Percentiles rank a stretch among this genome's conserved stretches.
phyloP scores from a whole-genome alignment of 2,888 invertebrate genomes.

The Apodemia zela region DNA sequence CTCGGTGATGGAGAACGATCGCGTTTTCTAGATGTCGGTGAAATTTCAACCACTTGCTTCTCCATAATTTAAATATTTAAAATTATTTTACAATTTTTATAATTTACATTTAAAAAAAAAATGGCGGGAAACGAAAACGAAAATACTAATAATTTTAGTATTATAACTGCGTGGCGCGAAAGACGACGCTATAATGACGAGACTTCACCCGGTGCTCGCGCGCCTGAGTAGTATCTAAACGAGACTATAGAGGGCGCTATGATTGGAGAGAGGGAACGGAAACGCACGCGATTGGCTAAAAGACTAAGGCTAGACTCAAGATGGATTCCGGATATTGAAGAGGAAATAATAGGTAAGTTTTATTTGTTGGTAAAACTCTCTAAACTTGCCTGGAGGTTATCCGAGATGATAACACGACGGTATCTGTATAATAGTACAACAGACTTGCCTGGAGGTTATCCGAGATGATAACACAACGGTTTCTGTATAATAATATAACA shows the following conservation, averaged over 20 bases:
- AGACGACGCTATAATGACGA: constrained; percentile 16
- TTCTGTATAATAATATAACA: too few species aligned
- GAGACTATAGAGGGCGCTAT: not conserved
- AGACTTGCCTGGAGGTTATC: too few species aligned
- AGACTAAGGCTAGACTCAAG: too few species aligned
- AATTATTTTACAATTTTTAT: not conserved
- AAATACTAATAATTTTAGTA: not conserved
- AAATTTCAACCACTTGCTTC: not conserved
- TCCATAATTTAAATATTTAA: not conserved
- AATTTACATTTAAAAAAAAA: not conserved
- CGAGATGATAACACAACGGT: too few species aligned
- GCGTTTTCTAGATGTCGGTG: constrained; percentile 8
- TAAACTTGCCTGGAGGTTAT: too few species aligned
- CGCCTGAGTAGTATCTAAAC: not conserved
- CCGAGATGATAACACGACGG: too few species aligned
- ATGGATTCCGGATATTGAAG: too few species aligned
- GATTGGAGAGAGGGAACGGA: not conserved
- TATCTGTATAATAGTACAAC: too few species aligned
- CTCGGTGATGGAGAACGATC: constrained; percentile 7
- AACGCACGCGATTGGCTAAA: too few species aligned
- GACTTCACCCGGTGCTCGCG: not conserved
- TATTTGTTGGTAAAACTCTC: constrained; percentile 27
- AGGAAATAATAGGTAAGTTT: constrained; percentile 3
- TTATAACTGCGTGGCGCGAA: not conserved
- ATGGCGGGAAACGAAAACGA: not conserved